Base-by-base conservation (phyloP, 2,113 vertebrate species). In the Oreochromis tanganicae region DNA sequence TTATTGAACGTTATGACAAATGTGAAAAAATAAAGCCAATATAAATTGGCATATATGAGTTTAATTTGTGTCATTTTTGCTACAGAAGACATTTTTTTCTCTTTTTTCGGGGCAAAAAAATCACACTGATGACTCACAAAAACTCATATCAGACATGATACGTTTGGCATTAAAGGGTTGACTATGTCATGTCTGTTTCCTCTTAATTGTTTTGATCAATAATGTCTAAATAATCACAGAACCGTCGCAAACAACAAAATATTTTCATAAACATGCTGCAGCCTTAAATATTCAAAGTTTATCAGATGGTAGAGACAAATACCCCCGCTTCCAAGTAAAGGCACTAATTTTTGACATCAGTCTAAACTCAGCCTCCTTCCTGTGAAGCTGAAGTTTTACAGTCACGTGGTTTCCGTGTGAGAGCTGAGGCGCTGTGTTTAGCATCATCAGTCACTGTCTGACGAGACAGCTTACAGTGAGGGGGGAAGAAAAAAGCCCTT, bases 361-460 rank as follows among this genome's bases (percentile, higher is more conserved):
- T 43, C 34, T 81, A 10, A 43, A 36, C 46, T 52, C 57, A 82
- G 43, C 17, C 16, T 12, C 24, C 43, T 43, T 43, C 10, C 36
- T 56, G 17, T 46, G 12, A 38, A 27, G 34, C 27, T 29, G 41
- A 85, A 63, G 50, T 80, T 81, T 80, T 83, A 80, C 50, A 89
- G 59, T 85, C 27, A 79, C 48, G 21, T 75, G 57, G 21, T 83
- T 88, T 41, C 10, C 57, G 24, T 71, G 57, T 61, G 81, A 86
- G 68, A 87, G 80, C 89, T 71, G 81, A 85, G 85, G 85, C n/a
- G 1, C 43, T 11, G 80, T 17, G 81, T 87, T 87, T 71, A 82
- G 52, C 82, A 21, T 66, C 92, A 91, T 89, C 87, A 85, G 52
- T 90, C 91, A 91, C 61, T 59, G 81, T 80, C 82, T 83, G 90